Percentiles rank a stretch among this genome's conserved stretches.
These are phyloP conservation scores for Drosophila pachea DNA, from an alignment of 1,140 invertebrate genomes.

Conservation along the genomic window DNA sequence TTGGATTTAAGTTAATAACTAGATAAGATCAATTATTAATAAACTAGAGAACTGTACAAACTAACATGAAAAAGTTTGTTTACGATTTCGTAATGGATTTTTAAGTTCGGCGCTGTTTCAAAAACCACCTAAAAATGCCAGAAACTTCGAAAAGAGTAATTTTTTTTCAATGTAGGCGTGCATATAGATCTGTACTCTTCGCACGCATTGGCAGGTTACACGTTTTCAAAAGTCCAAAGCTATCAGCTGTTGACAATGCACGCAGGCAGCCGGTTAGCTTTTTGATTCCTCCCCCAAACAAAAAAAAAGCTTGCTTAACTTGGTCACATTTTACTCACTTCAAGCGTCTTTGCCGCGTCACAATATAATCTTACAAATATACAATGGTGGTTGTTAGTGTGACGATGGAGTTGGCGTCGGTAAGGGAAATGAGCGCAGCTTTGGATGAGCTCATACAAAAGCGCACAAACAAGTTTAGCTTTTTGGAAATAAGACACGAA, in stretches of 20 bases:
- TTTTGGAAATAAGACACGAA: slow-evolving; percentile 55
- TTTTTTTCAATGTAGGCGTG: slow-evolving; percentile 1
- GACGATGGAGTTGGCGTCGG: slow-evolving; percentile 25
- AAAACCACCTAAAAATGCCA: slow-evolving; percentile 27
- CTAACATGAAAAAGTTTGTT: slow-evolving; percentile 3
- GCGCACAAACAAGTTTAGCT: slow-evolving; percentile 72
- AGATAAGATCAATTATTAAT: slow-evolving; percentile 10
- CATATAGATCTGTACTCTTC: slow-evolving; percentile 25
- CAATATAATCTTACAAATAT: slow-evolving; percentile 30
- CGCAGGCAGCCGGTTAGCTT: slow-evolving; percentile 21
- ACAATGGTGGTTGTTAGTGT: slow-evolving; percentile 21
- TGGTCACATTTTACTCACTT: slow-evolving; percentile 47
- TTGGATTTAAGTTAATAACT: slow-evolving; percentile 25
- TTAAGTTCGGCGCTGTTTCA: neutral
- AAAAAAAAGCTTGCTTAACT: slow-evolving; percentile 52
- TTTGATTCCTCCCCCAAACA: slow-evolving; percentile 41
- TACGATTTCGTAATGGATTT: no score
- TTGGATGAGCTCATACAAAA: slow-evolving; percentile 71
- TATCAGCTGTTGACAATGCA: slow-evolving; percentile 47
- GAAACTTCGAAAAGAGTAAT: slow-evolving; percentile 1
- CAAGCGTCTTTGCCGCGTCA: slow-evolving; percentile 59
- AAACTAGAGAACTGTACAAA: neutral
- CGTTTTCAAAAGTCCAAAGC: slow-evolving; percentile 17
- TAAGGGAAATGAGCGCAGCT: slow-evolving; percentile 29
- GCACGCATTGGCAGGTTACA: slow-evolving; percentile 15